These are phyloP conservation scores for Incurvaria masculella DNA, from an alignment of 2,888 invertebrate species.

Conservation along the genomic window DNA sequence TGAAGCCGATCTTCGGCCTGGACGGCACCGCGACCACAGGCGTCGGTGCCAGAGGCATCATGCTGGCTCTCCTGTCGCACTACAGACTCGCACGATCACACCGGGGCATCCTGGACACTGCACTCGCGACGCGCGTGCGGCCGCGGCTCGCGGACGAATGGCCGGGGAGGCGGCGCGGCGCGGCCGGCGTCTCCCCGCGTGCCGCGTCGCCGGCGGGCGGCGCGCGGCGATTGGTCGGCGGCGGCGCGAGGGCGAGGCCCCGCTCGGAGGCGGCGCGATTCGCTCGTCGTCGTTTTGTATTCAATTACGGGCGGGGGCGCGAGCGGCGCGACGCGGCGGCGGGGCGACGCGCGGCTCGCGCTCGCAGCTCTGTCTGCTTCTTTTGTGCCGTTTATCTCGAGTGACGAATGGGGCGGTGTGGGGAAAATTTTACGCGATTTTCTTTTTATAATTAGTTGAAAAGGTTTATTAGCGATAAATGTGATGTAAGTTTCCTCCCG, in stretches of 20 bases:
- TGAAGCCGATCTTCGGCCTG: conserved; percentile 92
- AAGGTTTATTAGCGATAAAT: conserved; percentile 54
- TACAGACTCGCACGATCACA: conserved; percentile 40
- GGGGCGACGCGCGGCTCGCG: not conserved
- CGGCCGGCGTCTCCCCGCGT: conserved; percentile 16
- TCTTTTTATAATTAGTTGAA: conserved; percentile 49
- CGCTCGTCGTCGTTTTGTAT: not conserved
- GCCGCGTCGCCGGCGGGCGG: conserved; percentile 27
- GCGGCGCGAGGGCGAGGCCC: conserved; percentile 30
- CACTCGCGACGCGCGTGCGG: conserved; percentile 49
- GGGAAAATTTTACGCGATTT: not conserved
- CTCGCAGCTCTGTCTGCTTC: not conserved
- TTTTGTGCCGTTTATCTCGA: not conserved
- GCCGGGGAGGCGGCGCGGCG: conserved; percentile 26
- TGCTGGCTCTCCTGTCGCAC: conserved; percentile 39
- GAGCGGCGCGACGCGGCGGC: not conserved
- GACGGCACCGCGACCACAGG: conserved; percentile 89
- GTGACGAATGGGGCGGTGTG: not conserved
- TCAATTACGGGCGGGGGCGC: not conserved
- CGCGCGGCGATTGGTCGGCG: conserved; percentile 28
- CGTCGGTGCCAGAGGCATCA: conserved; percentile 95
- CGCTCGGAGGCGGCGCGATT: conserved; percentile 30
- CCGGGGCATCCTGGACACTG: conserved; percentile 32
- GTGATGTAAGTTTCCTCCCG: too few species aligned
- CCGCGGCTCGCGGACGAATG: conserved; percentile 53